A percentile compares a stretch with the other conserved stretches of the same genome.
Evolutionary conservation across 2,888 invertebrate genomes (phyloP).

Genomic region (Stenodema calcarata): DNA sequence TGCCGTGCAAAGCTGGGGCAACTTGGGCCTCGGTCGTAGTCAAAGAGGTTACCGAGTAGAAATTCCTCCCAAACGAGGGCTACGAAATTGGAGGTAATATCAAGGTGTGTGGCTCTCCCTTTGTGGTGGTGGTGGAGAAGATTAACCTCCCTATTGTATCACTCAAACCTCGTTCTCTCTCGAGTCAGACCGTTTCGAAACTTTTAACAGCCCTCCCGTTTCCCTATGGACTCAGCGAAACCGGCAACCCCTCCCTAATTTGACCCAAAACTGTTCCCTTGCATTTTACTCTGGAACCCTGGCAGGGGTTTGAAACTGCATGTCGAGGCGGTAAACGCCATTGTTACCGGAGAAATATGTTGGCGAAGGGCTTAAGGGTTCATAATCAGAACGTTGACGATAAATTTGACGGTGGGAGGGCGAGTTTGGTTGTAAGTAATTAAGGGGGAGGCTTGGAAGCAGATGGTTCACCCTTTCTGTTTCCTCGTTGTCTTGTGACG

Average conservation of each 20-base stretch:
- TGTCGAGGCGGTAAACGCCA: slow-evolving; percentile 18
- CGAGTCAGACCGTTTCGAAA: neutral
- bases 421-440: slow-evolving; percentile 16
- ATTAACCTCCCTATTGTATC: neutral
- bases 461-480: slow-evolving; percentile 18
- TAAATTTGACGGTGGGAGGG: slow-evolving; percentile 14
- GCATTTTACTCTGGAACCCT: neutral
- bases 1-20: neutral
- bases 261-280: slow-evolving; percentile 20
- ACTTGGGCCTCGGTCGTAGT: neutral
- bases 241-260: neutral
- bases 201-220: neutral
- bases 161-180: neutral
- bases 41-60: neutral
- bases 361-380: neutral
- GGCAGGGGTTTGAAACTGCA: slow-evolving; percentile 4
- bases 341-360: neutral
- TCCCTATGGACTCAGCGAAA: neutral
- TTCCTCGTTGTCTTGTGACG: neutral
- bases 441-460: neutral
- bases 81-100: neutral
- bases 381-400: slow-evolving; percentile 28
- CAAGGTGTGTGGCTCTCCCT: neutral
- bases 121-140: neutral
- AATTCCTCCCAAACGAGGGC: neutral